These are phyloP conservation scores for Panthera tigris DNA, from an alignment of 2,113 vertebrate species.

Conservation along the genomic window DNA sequence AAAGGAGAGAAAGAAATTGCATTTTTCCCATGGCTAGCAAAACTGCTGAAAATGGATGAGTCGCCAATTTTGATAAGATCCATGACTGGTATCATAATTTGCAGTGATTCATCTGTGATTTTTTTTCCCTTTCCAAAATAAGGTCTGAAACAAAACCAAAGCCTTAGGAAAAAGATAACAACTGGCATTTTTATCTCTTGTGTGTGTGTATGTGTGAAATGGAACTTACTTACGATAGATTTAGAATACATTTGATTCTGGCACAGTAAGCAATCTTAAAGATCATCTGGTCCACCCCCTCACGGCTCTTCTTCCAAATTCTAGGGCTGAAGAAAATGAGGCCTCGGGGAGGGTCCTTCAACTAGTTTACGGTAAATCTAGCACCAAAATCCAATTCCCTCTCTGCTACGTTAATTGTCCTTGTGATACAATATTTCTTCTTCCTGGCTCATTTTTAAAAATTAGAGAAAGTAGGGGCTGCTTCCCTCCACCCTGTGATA, in stretches of 20 bases:
- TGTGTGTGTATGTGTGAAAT: conserved; percentile 54
- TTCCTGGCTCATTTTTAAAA: not conserved
- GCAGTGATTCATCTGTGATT: conserved; percentile 74
- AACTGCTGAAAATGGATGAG: conserved; percentile 70
- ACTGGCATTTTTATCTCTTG: conserved; percentile 59
- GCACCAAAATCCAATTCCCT: not conserved
- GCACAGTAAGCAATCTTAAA: conserved; percentile 33
- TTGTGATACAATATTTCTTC: not conserved
- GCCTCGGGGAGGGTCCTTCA: not conserved
- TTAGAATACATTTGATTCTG: conserved; percentile 53
- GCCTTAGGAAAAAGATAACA: conserved; percentile 64
- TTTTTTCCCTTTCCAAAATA: conserved; percentile 63
- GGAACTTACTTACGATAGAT: conserved; percentile 46
- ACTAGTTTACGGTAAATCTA: not conserved
- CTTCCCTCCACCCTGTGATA: not conserved
- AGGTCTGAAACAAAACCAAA: conserved; percentile 75
- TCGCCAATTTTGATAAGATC: conserved; percentile 72
- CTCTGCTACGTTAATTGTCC: not conserved
- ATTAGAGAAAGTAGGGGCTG: not conserved
- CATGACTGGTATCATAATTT: conserved; percentile 66
- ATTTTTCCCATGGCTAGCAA: conserved; percentile 61
- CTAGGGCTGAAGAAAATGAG: not conserved
- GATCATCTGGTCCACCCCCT: conserved; percentile 27
- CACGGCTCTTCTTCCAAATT: not conserved
- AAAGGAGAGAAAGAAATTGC: conserved; percentile 24